Percentiles rank a stretch among this genome's conserved stretches.
Evolutionary conservation across 2,888 invertebrate species (phyloP).

Genomic region (Dolichopus griseipennis): DNA sequence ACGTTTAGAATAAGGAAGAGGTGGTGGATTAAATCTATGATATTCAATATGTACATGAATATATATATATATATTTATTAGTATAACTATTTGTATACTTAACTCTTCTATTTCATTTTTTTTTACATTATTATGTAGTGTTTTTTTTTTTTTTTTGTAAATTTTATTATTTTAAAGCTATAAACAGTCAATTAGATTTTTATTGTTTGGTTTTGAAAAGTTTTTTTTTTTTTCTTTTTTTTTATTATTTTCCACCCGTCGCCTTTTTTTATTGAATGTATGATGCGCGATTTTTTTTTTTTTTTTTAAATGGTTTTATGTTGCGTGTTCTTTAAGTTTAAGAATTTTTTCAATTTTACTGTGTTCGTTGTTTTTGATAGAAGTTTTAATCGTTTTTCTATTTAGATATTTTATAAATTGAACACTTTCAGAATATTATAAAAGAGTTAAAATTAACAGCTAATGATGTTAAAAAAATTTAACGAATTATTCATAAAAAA

Average conservation of each 20-base stretch:
- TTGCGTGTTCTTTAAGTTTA: neutral
- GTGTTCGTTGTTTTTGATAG: too few relatives aligned
- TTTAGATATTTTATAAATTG: too few relatives aligned
- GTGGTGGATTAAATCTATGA: neutral
- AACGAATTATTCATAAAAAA: too few relatives aligned
- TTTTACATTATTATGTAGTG: neutral
- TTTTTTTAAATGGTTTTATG: neutral
- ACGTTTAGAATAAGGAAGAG: neutral
- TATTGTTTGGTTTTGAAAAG: neutral
- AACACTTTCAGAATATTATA: too few relatives aligned
- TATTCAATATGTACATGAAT: too few relatives aligned
- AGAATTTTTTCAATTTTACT: too few relatives aligned
- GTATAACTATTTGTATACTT: too few relatives aligned
- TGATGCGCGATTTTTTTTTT: neutral
- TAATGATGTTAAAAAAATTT: too few relatives aligned
- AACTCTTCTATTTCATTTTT: neutral
- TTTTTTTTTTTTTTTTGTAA: neutral
- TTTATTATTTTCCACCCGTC: neutral
- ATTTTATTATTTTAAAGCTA: constrained; percentile 1
- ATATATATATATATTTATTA: too few relatives aligned
- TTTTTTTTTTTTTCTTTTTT: neutral
- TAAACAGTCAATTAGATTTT: neutral
- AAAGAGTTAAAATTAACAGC: too few relatives aligned
- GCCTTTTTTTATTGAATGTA: too few relatives aligned
- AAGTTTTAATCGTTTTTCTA: too few relatives aligned